phyloP scores from a whole-genome alignment of 2,113 vertebrate genomes.

The Psilopsiagon aurifrons region DNA sequence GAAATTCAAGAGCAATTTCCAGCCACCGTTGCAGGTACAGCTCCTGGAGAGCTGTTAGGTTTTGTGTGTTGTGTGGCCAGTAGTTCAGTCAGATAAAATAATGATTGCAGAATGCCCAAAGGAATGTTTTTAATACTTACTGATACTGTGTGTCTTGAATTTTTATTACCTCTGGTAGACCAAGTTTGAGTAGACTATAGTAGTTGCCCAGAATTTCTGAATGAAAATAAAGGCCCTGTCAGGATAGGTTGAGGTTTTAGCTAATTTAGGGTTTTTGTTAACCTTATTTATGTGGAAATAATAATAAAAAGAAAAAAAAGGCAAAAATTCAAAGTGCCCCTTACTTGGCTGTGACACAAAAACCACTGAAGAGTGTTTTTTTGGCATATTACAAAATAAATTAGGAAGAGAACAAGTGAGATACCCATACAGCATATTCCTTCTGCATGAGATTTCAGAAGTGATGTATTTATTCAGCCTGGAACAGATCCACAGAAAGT shows the following conservation, averaged over 20 bases:
- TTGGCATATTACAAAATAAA: not conserved
- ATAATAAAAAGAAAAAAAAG: not conserved
- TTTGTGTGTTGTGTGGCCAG: not conserved
- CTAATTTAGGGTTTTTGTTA: not conserved
- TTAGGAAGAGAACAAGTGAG: not conserved
- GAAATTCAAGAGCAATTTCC: not conserved
- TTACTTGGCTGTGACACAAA: not conserved
- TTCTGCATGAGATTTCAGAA: not conserved
- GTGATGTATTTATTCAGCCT: not conserved
- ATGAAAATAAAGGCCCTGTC: not conserved
- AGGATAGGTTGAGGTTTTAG: not conserved
- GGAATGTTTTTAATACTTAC: not conserved
- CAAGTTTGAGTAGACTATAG: not conserved
- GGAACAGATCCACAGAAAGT: not conserved
- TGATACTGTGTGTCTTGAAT: not conserved
- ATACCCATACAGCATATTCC: not conserved
- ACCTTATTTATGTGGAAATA: not conserved
- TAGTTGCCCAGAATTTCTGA: not conserved
- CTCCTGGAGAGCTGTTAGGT: not conserved
- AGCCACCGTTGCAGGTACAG: not conserved
- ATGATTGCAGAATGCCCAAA: not conserved
- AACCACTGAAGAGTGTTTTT: not conserved
- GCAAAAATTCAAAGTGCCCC: not conserved
- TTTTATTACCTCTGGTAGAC: not conserved
- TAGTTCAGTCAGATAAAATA: not conserved